Evolutionary conservation across 2,113 vertebrate species (phyloP).

Genomic region (Trogon surrucura): DNA sequence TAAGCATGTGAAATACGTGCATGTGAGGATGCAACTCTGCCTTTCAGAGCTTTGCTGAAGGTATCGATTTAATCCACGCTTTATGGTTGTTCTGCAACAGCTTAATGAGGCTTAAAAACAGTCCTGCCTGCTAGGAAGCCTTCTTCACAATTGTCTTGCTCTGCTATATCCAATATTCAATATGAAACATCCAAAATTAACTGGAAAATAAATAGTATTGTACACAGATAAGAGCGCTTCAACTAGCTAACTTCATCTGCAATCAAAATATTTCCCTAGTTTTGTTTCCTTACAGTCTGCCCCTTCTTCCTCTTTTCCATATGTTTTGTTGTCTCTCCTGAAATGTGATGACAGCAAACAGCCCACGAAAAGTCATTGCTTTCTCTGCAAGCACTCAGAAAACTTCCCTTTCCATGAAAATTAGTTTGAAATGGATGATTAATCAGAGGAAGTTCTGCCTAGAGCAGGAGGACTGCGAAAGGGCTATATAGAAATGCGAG

Average conservation of each 20-base stretch:
- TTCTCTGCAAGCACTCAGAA: conserved; percentile 21
- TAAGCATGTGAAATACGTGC: neutral
- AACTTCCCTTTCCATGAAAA: neutral
- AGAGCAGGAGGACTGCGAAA: neutral
- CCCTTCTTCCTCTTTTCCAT: neutral
- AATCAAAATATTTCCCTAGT: neutral
- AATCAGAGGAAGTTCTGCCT: conserved; percentile 7
- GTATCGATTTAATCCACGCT: neutral
- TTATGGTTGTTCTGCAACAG: neutral
- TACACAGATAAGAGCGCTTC: neutral
- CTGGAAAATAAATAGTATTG: neutral
- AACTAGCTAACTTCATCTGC: neutral
- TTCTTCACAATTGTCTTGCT: neutral
- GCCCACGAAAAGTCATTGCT: neutral
- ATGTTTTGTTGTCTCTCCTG: neutral
- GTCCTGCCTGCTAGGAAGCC: neutral
- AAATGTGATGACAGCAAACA: neutral
- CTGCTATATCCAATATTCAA: neutral
- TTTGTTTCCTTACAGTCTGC: neutral
- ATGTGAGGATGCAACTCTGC: neutral
- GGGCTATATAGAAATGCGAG: neutral
- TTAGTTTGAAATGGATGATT: conserved; percentile 19
- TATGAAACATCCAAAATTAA: neutral
- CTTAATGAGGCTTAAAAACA: neutral
- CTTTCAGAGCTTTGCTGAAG: neutral